Evolutionary conservation across 1,140 invertebrate genomes (phyloP), one percentile per base, ranked within the genome.

Genomic region (Panagrolaimus sp.): DNA sequence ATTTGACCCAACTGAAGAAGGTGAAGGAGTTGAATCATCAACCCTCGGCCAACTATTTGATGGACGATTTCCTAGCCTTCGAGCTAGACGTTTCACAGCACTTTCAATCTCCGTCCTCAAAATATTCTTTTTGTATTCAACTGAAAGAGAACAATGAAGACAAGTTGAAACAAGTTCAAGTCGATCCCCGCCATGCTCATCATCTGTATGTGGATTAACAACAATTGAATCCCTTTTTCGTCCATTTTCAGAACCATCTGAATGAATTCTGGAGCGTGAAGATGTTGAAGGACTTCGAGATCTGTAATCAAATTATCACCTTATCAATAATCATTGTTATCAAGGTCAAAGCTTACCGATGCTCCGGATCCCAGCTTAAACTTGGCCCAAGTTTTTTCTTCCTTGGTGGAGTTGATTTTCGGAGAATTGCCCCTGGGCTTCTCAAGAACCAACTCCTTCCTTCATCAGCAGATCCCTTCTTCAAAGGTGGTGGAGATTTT

Each of bases 291-390:
- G 75, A 28, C 71, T 70, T 47, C 81, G 70, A 47, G 75, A 72
- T 52, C 78, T 76, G 43, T 0, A 65, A 43, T 44, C 7, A 21
- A 0, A 21, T 68, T 15, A 17, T 63, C 1, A 10, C 17, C 66
- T 52, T 63, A 47, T 45, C 24, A 21, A 45, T 26, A 1, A 46
- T 65, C 21, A 64, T 45, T 10, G 17, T n/a, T 44, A 26, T 24
- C 43, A 63, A 43, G 38, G 12, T 24, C 0, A 44, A 64, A 44
- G 28, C 68, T 73, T 71, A 67, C 72, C 77, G 48, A 45, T 80
- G 77, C 66, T 82, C 76, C 8, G 74, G 75, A 70, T 82, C 80
- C 79, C 80, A 82, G 26, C 79, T 82, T n/a, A 82, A 68, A 43
- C 63, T 70, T 15, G 81, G 79, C 21, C 81, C 77, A 17, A 82